Evolutionary conservation across 1,140 invertebrate species (phyloP), one percentile per base, ranked within the genome.

Genomic region (Plodia interpunctella): DNA sequence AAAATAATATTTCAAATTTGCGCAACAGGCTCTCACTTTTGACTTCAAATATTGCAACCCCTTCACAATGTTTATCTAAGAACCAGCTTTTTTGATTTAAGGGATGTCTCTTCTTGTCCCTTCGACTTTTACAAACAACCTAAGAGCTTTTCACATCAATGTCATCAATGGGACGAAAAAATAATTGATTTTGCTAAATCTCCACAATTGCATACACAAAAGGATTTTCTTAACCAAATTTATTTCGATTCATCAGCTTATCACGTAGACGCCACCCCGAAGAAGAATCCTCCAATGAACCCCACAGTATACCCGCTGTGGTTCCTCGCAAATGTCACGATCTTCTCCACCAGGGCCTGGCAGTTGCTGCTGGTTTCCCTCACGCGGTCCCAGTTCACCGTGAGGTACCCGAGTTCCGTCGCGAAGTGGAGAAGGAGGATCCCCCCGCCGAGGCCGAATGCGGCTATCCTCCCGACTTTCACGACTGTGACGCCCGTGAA

Each of bases 401-500:
- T 94, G 10, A 98, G 94, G 68, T 97, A 97, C 8, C 96, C 97
- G 73, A 96, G 92, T 67, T 97, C 95, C 54, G 94, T 93, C 0
- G 97, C 97, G 62, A 98, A 92, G 91, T 98, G 96, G 18, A 98
- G 83, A 55, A 98, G 90, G 57, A 98, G 93, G 25, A 98, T 93
- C 52, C 96, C 94, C 49, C 96, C 96, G 52, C 97, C 97, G 50
- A 98, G 82, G 0, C 96, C 95, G 51, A 96, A 93, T 0, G 97
- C 97, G 9, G 96, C 95, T 51, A 95, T 90, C 91, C 97, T 97
- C 0, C 97, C 97, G 55, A 98, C 92, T 90, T 96, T 97, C 87
- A 96, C 94, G 56, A 79, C 52, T 0, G 71, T 65, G 0, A 82
- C 54, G 0, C 85, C 85, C 0, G 74, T 55, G 2, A 78, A 9